These are phyloP conservation scores for Chrysomallon squamiferum DNA, from an alignment of 1,140 invertebrate species.

Conservation along the genomic window DNA sequence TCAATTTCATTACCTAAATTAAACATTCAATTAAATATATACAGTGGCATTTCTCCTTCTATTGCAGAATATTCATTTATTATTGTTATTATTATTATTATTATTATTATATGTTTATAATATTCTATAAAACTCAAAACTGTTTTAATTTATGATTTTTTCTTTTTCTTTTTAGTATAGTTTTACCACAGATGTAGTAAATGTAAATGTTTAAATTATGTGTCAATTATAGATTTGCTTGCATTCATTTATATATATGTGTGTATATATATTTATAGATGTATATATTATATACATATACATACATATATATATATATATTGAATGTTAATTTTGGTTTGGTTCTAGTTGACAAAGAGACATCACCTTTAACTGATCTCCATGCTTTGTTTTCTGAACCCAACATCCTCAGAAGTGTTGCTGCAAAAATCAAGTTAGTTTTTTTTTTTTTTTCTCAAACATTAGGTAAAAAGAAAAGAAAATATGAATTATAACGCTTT, in stretches of 20 bases:
- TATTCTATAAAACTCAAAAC: not conserved
- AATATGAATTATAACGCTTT: too few relatives aligned
- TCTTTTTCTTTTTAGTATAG: not conserved
- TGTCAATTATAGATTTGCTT: not conserved
- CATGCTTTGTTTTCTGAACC: constrained; percentile 43
- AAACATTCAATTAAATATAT: not conserved
- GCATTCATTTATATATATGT: not conserved
- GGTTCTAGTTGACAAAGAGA: constrained; percentile 42
- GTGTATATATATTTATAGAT: not conserved
- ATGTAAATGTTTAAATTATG: not conserved
- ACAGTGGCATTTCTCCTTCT: not conserved
- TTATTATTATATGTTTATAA: not conserved
- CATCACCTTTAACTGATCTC: constrained; percentile 28
- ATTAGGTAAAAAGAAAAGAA: too few relatives aligned
- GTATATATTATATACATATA: not conserved
- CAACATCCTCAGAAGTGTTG: constrained; percentile 32
- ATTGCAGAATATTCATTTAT: not conserved
- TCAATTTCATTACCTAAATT: not conserved
- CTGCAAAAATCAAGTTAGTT: constrained; percentile 52
- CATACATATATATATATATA: too few relatives aligned
- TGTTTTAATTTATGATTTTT: not conserved
- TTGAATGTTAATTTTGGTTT: not conserved
- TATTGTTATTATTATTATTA: constrained; percentile 3
- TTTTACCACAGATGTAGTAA: not conserved
- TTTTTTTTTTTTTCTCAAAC: too few relatives aligned